Conservation (phyloP, 2,797 vertebrate genomes). For the Anguilla anguilla region DNA sequence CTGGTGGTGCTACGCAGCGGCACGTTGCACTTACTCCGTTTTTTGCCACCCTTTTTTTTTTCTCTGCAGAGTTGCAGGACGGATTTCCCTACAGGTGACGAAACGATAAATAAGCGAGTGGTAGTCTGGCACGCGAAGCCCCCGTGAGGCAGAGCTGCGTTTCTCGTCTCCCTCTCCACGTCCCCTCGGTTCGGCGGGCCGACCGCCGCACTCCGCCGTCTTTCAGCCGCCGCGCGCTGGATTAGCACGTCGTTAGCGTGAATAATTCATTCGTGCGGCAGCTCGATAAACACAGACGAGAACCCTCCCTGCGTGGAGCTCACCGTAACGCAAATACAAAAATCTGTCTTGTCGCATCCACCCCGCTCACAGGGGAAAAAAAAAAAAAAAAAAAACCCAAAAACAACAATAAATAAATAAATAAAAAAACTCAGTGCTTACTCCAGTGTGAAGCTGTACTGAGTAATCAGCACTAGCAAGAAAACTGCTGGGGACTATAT, state of each 20-base stretch:
- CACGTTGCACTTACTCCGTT: neutral
- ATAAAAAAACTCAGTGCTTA: too few species aligned
- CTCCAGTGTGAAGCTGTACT: neutral
- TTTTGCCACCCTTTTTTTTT: neutral
- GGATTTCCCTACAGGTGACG: neutral
- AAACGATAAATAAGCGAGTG: neutral
- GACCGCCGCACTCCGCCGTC: too few species aligned
- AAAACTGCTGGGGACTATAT: neutral
- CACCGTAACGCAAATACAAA: neutral
- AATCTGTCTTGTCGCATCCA: neutral
- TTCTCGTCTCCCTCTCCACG: neutral
- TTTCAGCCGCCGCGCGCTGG: neutral
- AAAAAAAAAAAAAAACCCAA: too few species aligned
- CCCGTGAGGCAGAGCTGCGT: neutral
- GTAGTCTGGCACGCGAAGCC: neutral
- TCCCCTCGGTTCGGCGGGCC: neutral
- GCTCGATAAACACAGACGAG: slow-evolving; percentile 1
- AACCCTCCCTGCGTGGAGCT: neutral
- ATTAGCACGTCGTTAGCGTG: neutral
- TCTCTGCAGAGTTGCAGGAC: neutral
- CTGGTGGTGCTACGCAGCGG: neutral
- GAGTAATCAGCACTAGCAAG: neutral
- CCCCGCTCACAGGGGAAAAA: neutral
- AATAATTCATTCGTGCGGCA: neutral
- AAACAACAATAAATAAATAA: too few species aligned